phyloP scores from a whole-genome alignment of 64 coral and sea anemone genomes.

The Catalaphyllia jardinei region DNA sequence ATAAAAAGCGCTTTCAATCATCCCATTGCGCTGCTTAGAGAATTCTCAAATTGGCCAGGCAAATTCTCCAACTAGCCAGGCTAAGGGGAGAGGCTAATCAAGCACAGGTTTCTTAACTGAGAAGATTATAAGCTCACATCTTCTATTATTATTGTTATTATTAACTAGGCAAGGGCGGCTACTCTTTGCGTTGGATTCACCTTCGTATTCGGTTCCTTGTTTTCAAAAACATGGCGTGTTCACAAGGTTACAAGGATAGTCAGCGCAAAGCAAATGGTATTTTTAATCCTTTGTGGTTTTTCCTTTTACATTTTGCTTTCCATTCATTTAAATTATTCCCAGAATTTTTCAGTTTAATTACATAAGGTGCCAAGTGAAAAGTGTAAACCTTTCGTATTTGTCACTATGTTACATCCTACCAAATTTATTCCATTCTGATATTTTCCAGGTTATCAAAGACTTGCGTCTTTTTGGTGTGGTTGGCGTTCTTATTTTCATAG shows the following conservation, averaged over 20 bases:
- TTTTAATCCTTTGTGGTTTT: not conserved
- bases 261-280: constrained; percentile 12
- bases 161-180: not conserved
- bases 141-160: not conserved
- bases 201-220: constrained; percentile 15
- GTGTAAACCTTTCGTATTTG: no score
- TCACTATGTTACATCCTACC: no score
- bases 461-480: not conserved
- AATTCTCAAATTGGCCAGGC: no score
- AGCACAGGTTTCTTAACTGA: no score
- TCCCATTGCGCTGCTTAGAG: no score
- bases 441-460: constrained; percentile 14
- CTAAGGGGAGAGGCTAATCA: no score
- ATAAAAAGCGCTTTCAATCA: no score
- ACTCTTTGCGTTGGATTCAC: constrained; percentile 24
- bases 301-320: not conserved
- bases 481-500: not conserved
- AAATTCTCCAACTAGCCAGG: no score
- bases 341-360: no score
- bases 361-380: no score
- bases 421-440: not conserved
- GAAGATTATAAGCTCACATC: not conserved
- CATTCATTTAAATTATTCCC: no score
- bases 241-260: constrained; percentile 21
- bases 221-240: constrained; percentile 45